These are phyloP conservation scores for Megastigmus dorsalis DNA, from an alignment of 2,888 invertebrate genomes.

Conservation along the genomic window DNA sequence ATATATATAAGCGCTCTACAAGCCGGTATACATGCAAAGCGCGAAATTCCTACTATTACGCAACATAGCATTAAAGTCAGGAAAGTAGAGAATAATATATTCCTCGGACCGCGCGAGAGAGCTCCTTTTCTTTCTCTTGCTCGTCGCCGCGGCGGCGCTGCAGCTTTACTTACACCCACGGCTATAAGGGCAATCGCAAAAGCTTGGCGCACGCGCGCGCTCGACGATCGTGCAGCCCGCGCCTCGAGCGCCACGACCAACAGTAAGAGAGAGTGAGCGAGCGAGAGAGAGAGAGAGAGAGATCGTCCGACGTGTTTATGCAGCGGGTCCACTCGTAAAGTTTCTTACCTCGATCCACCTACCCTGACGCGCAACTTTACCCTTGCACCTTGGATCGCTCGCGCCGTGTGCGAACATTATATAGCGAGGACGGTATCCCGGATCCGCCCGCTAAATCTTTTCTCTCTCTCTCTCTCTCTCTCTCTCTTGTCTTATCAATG, in stretches of 20 bases:
- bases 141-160: too few relatives aligned
- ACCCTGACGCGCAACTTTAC: not conserved
- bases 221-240: not conserved
- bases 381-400: not conserved
- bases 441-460: not conserved
- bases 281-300: not conserved
- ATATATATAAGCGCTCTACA: too few relatives aligned
- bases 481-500: too few relatives aligned
- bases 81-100: too few relatives aligned
- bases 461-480: conserved; percentile 7
- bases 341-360: not conserved
- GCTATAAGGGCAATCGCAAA: too few relatives aligned
- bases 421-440: not conserved
- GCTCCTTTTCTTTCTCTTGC: too few relatives aligned
- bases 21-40: too few relatives aligned
- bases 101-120: too few relatives aligned
- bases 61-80: too few relatives aligned
- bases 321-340: conserved; percentile 11
- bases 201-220: not conserved
- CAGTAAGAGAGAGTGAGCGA: not conserved
- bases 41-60: too few relatives aligned
- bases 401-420: too few relatives aligned
- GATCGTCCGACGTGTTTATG: not conserved
- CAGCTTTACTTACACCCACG: too few relatives aligned
- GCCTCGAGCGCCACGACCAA: not conserved